Evolutionary conservation across 2,888 invertebrate species (phyloP).

Genomic region (Sipha maydis): DNA sequence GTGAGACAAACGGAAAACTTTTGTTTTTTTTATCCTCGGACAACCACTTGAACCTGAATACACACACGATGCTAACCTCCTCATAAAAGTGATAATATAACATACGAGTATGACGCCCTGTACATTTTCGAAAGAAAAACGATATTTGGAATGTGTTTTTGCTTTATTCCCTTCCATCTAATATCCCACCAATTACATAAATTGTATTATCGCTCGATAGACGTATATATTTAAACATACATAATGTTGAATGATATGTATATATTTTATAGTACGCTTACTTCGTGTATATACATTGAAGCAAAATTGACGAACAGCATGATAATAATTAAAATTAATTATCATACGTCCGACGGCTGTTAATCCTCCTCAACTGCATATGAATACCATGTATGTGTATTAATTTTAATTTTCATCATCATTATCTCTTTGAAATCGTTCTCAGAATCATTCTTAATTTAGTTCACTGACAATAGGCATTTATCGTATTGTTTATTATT

Average conservation of each 20-base stretch:
- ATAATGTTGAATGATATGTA: too few relatives aligned
- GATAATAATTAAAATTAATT: conserved; percentile 18
- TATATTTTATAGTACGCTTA: neutral
- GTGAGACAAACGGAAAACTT: neutral
- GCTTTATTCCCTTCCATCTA: neutral
- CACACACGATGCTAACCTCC: neutral
- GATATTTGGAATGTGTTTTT: neutral
- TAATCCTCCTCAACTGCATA: neutral
- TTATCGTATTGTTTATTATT: too few relatives aligned
- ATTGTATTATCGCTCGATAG: neutral
- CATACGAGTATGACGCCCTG: neutral
- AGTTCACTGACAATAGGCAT: neutral
- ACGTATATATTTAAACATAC: too few relatives aligned
- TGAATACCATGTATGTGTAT: neutral
- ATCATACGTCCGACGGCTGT: neutral
- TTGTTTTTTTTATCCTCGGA: conserved; percentile 30
- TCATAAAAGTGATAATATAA: neutral
- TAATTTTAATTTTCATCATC: conserved; percentile 2
- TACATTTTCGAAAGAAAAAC: neutral
- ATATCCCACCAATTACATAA: neutral
- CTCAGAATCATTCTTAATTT: neutral
- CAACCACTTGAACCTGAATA: neutral
- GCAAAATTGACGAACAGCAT: too few relatives aligned
- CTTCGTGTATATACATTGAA: too few relatives aligned
- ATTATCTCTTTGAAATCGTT: conserved; percentile 14